Base-by-base conservation (phyloP, 2,888 invertebrate genomes). In the Nomada ferruginata region DNA sequence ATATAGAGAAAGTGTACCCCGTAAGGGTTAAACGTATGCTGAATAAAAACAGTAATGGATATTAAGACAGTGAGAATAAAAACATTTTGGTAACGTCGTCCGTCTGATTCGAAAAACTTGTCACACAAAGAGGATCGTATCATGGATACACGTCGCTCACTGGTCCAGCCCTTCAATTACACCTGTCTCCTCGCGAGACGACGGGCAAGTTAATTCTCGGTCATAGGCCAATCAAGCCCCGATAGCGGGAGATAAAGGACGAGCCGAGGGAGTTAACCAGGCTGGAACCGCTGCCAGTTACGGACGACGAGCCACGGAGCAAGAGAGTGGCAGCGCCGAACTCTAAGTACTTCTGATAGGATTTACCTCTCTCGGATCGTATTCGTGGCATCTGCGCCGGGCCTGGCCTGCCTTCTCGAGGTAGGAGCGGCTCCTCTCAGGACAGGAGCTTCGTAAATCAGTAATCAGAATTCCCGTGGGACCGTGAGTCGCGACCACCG, bases 311-410 rank as follows among this genome's bases (percentile, higher is more conserved):
- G 70, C 79, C 82, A 84, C 81, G 72, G 84, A 84, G 88, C 79
- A 86, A 87, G 90, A 89, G 89, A 84, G 85, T 85, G 88, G 87
- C 85, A 87, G 87, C 76, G 87, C 89, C 88, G 84, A 91, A 91
- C 91, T 92, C 90, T 90, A 91, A 92, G 92, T 92, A 91, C 90
- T 91, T 90, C 88, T 91, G 91, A 92, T 92, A 91, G 91, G 92
- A 92, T 92, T 92, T 91, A 91, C 88, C 88, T 87, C 87, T 82
- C 83, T 77, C 75, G 60, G 26, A 80, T 79, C 82, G 79, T 73
- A 76, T 82, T 87, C 85, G 83, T 83, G 87, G 86, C 87, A 83
- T 87, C 87, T 87, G 87, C 79, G 53, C 68, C 69, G n/a, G 59
- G 23, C 75, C 61, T 10, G 15, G 50, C n/a, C 77, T 80, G 66